Percentiles rank a stretch among this genome's conserved stretches.
These are phyloP conservation scores for Barbus barbus DNA, from an alignment of 2,113 vertebrate genomes.

Conservation along the genomic window DNA sequence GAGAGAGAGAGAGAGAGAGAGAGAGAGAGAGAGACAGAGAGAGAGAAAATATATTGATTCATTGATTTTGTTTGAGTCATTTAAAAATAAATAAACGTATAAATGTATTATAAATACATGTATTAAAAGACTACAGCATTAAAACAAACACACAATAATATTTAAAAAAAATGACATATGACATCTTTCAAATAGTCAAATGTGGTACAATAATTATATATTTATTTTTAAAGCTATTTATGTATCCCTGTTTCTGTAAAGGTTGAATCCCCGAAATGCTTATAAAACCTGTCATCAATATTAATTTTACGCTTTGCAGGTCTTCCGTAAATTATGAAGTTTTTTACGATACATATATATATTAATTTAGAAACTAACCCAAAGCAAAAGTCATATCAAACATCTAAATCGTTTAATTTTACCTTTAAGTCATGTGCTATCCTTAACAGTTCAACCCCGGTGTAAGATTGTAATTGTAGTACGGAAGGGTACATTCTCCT, in stretches of 20 bases:
- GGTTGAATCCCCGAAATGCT: background rate
- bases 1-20: too few relatives aligned
- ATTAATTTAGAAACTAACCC: background rate
- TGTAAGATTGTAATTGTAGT: slow-evolving; percentile 69
- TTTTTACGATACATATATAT: background rate
- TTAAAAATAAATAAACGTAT: too few relatives aligned
- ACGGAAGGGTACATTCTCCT: fast-evolving
- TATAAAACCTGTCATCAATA: background rate
- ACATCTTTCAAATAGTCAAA: too few relatives aligned
- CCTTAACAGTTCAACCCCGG: background rate
- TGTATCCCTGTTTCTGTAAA: background rate
- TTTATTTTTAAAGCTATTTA: background rate
- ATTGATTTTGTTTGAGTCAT: too few relatives aligned
- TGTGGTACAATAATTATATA: background rate
- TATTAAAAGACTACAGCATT: too few relatives aligned
- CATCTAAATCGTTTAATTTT: slow-evolving; percentile 16
- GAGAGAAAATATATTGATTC: too few relatives aligned
- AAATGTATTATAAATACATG: too few relatives aligned
- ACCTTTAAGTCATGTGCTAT: slow-evolving; percentile 32
- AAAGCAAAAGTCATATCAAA: background rate
- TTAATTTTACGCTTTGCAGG: too few relatives aligned
- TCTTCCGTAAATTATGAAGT: background rate
- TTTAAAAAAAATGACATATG: too few relatives aligned
- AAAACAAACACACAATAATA: too few relatives aligned
- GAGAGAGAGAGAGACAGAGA: too few relatives aligned